Evolutionary conservation across 64 coral and sea anemone species (phyloP).

Genomic region (Platygyra sinensis): DNA sequence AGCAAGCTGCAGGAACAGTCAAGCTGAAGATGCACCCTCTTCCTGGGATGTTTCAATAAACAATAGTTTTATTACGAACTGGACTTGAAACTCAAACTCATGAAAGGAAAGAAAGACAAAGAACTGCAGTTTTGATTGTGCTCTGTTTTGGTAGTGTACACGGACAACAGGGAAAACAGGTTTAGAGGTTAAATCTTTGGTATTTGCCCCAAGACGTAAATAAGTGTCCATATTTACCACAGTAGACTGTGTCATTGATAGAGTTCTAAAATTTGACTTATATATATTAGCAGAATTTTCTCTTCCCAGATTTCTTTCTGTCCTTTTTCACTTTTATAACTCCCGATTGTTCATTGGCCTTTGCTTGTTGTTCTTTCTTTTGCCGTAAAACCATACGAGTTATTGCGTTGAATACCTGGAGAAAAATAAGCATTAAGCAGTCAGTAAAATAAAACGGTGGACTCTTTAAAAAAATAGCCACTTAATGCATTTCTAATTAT

Average conservation of each 20-base stretch:
- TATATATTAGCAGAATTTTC: conserved; percentile 35
- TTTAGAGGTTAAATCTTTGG: background rate
- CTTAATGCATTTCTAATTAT: background rate
- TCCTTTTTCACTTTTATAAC: conserved; percentile 92
- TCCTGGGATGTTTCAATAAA: too few species aligned
- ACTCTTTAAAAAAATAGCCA: background rate
- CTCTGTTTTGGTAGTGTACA: background rate
- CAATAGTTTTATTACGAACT: too few species aligned
- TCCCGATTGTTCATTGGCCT: conserved; percentile 70
- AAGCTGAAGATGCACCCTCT: too few species aligned
- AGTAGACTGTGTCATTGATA: background rate
- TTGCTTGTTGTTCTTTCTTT: conserved; percentile 87
- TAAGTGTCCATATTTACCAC: conserved; percentile 3
- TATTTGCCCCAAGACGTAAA: background rate
- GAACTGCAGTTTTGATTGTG: too few species aligned
- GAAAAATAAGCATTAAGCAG: background rate
- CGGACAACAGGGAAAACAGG: background rate
- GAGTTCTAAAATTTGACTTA: conserved; percentile 15
- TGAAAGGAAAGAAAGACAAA: too few species aligned
- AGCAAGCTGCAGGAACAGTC: too few species aligned
- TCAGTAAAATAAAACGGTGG: background rate
- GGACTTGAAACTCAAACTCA: too few species aligned
- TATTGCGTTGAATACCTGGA: conserved; percentile 95
- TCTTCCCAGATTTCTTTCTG: conserved; percentile 50
- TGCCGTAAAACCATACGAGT: conserved; percentile 90